These are phyloP conservation scores for Cichlasoma orientale DNA, from an alignment of 2,797 vertebrate species.

Conservation along the genomic window DNA sequence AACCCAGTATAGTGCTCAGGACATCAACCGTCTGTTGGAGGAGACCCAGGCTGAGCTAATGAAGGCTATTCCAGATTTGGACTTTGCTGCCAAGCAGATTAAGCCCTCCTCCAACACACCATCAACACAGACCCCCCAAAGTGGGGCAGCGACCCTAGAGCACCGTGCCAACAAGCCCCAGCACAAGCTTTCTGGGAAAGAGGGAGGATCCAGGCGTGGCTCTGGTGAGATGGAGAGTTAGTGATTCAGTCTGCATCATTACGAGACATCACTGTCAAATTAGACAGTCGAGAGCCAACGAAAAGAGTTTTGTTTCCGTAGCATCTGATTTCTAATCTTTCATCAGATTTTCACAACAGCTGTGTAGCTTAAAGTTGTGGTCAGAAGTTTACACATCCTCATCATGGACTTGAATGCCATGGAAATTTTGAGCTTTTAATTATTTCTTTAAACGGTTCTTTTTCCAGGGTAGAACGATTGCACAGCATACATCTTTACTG, in stretches of 20 bases:
- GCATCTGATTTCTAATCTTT: neutral
- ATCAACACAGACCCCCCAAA: slow-evolving; percentile 52
- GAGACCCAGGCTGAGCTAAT: slow-evolving; percentile 97
- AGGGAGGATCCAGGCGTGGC: slow-evolving; percentile 87
- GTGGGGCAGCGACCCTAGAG: slow-evolving; percentile 78
- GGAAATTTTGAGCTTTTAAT: neutral
- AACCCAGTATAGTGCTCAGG: slow-evolving; percentile 96
- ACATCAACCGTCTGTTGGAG: slow-evolving; percentile 97
- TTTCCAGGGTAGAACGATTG: neutral
- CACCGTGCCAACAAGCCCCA: slow-evolving; percentile 88
- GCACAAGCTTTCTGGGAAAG: slow-evolving; percentile 89
- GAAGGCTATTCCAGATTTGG: slow-evolving; percentile 98
- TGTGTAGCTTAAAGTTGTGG: neutral
- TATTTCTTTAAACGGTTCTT: neutral
- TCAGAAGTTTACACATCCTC: neutral
- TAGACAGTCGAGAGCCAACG: neutral
- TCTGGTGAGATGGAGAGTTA: slow-evolving; percentile 80
- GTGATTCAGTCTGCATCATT: neutral
- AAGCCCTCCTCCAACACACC: slow-evolving; percentile 69
- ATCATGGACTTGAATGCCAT: neutral
- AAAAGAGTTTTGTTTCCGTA: neutral
- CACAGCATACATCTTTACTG: neutral
- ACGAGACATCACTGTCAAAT: neutral
- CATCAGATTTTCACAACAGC: rapidly evolving
- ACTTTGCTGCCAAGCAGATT: slow-evolving; percentile 94